Conservation (phyloP, 2,888 invertebrate species). For the Cataglyphis cursor region DNA sequence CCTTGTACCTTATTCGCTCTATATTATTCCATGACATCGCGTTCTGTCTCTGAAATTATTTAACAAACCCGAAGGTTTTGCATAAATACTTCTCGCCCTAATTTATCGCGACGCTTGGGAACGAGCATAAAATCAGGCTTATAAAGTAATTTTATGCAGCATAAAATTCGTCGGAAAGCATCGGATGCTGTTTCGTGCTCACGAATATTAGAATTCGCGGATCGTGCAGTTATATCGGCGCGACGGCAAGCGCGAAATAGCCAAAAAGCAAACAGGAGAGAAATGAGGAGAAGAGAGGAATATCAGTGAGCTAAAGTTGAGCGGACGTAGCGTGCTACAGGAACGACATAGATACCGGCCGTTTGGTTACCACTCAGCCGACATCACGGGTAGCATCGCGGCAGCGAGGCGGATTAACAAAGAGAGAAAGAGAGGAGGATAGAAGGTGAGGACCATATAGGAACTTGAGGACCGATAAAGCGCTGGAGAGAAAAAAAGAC, state of each 20-base stretch:
- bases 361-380: slow-evolving; percentile 52
- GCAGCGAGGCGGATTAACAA: slow-evolving; percentile 45
- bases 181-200: background rate
- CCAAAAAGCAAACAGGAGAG: background rate
- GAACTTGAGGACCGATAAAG: background rate
- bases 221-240: background rate
- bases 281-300: background rate
- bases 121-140: background rate
- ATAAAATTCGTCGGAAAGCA: background rate
- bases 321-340: slow-evolving; percentile 27
- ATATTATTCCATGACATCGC: background rate
- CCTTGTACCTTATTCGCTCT: background rate
- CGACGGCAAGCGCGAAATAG: slow-evolving; percentile 18
- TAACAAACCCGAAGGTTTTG: background rate
- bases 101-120: background rate
- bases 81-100: background rate
- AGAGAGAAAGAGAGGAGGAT: slow-evolving; percentile 9
- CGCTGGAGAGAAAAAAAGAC: slow-evolving; percentile 65
- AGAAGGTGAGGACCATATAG: slow-evolving; percentile 5
- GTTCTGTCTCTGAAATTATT: background rate
- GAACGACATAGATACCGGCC: slow-evolving; percentile 48
- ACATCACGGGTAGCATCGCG: slow-evolving; percentile 47
- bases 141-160: background rate
- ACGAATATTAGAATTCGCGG: background rate
- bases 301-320: slow-evolving; percentile 33